Evolutionary conservation across 2,797 vertebrate genomes (phyloP).

Genomic region (Hemibagrus guttatus): DNA sequence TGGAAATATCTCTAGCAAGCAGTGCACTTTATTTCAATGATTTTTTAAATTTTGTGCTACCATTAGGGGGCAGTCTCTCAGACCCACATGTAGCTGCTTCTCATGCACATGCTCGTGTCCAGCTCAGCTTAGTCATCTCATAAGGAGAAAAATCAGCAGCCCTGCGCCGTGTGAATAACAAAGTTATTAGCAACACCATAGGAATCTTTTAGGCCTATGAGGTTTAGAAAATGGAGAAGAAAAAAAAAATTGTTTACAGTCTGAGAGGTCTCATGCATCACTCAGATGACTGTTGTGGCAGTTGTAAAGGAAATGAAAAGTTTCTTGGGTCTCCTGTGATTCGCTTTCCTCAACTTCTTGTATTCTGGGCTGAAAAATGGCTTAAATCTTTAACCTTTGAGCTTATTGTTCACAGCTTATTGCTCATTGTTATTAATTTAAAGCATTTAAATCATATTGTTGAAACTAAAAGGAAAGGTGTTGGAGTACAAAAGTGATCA

Average conservation of each 20-base stretch:
- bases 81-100: conserved; percentile 3
- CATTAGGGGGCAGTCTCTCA: conserved; percentile 43
- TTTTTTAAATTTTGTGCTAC: background rate
- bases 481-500: background rate
- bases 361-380: background rate
- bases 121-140: conserved; percentile 17
- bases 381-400: background rate
- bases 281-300: conserved; percentile 1
- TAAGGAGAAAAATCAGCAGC: background rate
- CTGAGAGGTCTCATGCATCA: conserved; percentile 18
- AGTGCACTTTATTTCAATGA: background rate
- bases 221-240: conserved; percentile 23
- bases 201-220: conserved; percentile 1
- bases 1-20: background rate
- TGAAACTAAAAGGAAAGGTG: background rate
- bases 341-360: background rate
- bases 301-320: conserved; percentile 23
- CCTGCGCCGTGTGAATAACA: background rate
- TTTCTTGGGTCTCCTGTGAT: background rate
- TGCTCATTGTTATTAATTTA: background rate
- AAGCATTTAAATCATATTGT: background rate
- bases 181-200: conserved; percentile 7
- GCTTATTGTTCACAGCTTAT: background rate
- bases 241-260: conserved; percentile 28
- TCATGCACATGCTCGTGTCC: background rate